Evolutionary conservation across 2,888 invertebrate genomes (phyloP).

Genomic region (Pandemis heparana): DNA sequence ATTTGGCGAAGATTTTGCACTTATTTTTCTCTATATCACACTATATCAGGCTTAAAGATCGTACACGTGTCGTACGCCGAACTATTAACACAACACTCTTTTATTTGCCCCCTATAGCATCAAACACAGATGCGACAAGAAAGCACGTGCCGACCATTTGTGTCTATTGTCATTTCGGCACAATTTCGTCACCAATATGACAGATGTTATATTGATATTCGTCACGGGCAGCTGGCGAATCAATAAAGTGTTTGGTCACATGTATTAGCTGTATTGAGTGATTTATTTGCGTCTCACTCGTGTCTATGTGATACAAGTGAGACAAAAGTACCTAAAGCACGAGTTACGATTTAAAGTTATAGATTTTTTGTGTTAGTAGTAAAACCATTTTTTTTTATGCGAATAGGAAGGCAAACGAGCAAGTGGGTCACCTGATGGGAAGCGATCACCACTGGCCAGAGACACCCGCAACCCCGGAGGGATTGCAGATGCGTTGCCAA

Average conservation of each 20-base stretch:
- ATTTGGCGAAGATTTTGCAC: background rate
- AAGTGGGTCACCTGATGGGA: too few species aligned
- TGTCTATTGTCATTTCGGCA: constrained; percentile 34
- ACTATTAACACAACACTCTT: background rate
- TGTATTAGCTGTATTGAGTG: constrained; percentile 16
- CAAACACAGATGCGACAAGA: constrained; percentile 7
- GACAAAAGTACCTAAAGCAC: background rate
- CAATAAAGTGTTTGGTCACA: constrained; percentile 26
- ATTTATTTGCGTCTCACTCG: constrained; percentile 16
- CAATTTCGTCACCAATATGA: constrained; percentile 34
- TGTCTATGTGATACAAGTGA: constrained; percentile 11
- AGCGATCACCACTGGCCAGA: too few species aligned
- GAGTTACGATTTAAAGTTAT: background rate
- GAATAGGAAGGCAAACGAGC: too few species aligned
- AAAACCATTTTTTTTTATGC: too few species aligned
- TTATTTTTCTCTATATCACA: background rate
- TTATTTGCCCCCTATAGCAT: background rate
- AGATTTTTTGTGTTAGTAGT: background rate
- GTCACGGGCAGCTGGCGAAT: constrained; percentile 41
- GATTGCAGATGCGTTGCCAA: too few species aligned
- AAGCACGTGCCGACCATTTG: constrained; percentile 40
- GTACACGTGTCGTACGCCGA: background rate
- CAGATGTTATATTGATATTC: constrained; percentile 41
- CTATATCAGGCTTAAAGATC: background rate
- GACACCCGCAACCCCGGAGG: too few species aligned